Evolutionary conservation across 2,888 invertebrate genomes (phyloP).

Genomic region (Sinelater perroti): DNA sequence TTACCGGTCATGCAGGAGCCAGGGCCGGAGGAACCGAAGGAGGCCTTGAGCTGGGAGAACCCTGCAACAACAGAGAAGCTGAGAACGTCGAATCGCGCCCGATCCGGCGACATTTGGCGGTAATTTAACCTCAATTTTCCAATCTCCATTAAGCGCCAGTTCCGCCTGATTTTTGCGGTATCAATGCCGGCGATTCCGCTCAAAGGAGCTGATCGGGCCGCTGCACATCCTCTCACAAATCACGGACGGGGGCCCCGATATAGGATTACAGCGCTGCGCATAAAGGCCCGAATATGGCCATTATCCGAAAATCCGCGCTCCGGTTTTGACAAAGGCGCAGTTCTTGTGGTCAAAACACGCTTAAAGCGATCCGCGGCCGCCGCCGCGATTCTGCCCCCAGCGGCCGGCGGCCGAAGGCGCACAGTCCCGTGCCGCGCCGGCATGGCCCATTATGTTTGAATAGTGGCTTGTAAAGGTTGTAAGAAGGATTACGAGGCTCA

Average conservation of each 20-base stretch:
- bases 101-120: too few relatives aligned
- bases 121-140: conserved; percentile 1
- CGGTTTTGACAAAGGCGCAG: conserved; percentile 52
- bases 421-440: conserved; percentile 39
- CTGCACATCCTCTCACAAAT: conserved; percentile 24
- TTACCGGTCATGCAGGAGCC: conserved; percentile 71
- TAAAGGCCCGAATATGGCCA: conserved; percentile 57
- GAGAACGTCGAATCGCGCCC: background rate
- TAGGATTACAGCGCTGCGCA: conserved; percentile 57
- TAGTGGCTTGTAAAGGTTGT: conserved; percentile 47
- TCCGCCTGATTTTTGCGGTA: background rate
- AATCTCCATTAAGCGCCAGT: background rate
- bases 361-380: conserved; percentile 55
- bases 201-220: background rate
- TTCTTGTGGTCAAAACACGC: conserved; percentile 59
- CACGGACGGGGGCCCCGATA: conserved; percentile 41
- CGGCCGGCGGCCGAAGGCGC: conserved; percentile 40
- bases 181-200: background rate
- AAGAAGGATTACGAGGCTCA: conserved; percentile 51
- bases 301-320: conserved; percentile 56
- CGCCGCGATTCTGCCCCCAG: conserved; percentile 44
- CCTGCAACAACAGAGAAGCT: conserved; percentile 58
- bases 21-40: conserved; percentile 71
- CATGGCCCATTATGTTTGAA: conserved; percentile 55
- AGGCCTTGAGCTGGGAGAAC: conserved; percentile 73